Base-by-base conservation (phyloP, 2,888 invertebrate species). In the Rhagium mordax region DNA sequence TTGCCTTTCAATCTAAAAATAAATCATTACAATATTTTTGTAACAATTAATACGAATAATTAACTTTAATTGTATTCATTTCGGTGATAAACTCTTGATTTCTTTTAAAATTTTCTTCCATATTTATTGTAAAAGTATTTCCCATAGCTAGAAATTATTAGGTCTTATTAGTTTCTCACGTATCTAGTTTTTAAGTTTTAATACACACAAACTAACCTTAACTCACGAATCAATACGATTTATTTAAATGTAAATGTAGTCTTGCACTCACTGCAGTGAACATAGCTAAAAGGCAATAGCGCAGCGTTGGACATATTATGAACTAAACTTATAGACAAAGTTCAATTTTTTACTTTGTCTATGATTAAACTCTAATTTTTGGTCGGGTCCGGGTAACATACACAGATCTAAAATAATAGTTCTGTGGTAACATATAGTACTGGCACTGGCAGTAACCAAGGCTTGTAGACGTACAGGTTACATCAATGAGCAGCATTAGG, bases 1-100 rank as follows among this genome's bases (percentile, higher is more conserved):
- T 88, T 95, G 94, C 73, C 95, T 89, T 84, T 95, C 95, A 89
- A 94, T 90, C 95, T 93, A 77, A 73, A 85, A 86, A 72, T 27
- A 33, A 68, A 6, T 61, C 18, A 55, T 41, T 59, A 79, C 73
- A 62, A 66, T 41, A 71, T 47, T 57, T 67, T 21, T 13, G 57
- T 18, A 27, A 49, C 5, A 24, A 70, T 33, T 59, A 21, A 24
- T 51, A 18, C 53, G 16, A 21, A 47, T 47, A 62, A 79, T 82
- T 81, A 86, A 93, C 93, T 88, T 92, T 92, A 70, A 93, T 89
- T 86, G 91, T 90, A 82, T 93, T 93, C 81, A 92, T 91, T 81
- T 90, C 90, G 80, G 92, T 89, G 85, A 93, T 91, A 80, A 93
- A 93, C 79, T 92, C 93, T 85, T 93, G 93, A 84, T 93, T 93